Evolutionary conservation across 1,140 invertebrate genomes (phyloP), one percentile per base, ranked within the genome.

Genomic region (Achroia grisella): DNA sequence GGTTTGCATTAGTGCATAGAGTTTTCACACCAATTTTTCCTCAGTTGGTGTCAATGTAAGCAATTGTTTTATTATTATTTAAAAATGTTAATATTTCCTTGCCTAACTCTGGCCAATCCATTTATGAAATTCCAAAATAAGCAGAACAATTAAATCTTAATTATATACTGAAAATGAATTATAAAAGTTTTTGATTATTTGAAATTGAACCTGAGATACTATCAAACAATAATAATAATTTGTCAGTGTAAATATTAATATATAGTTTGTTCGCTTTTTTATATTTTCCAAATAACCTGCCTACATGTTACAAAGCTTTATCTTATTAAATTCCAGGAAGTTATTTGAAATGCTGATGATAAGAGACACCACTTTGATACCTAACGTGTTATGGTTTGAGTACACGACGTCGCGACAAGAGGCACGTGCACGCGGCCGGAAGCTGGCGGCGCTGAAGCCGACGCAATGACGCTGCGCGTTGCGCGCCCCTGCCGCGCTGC

Each of bases 311-410:
- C 2, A 23, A 23, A 23, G 6, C 6, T 23, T 23, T 23, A 23
- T 23, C 17, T 23, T 2, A 2, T 6, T 23, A 23, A 23, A 31
- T 71, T 89, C 34, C 78, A 97, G 95, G 91, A 93, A 90, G 86
- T 87, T 96, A 65, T 95, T 94, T 44, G 96, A 97, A 86, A 91
- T 95, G 70, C 79, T 97, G 48, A 90, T 97, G 82, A 84, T 98
- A 49, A 88, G 95, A 57, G 96, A 97, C 66, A 95, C 95, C 34
- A 96, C 95, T 5, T 83, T 97, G 17, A 98, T 98, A 76, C 96
- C 96, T 9, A 97, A 98, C 74, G 93, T 97, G 5, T 75, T 97
- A 44, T 97, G 95, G 95, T 98, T 98, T 74, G 96, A 97, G 71
- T 98, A 97, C 72, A 96, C 94, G n/a, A 94, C 92, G 41, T 92